Conservation (phyloP, 2,888 invertebrate genomes). For the Lordiphosa andalusiaca region DNA sequence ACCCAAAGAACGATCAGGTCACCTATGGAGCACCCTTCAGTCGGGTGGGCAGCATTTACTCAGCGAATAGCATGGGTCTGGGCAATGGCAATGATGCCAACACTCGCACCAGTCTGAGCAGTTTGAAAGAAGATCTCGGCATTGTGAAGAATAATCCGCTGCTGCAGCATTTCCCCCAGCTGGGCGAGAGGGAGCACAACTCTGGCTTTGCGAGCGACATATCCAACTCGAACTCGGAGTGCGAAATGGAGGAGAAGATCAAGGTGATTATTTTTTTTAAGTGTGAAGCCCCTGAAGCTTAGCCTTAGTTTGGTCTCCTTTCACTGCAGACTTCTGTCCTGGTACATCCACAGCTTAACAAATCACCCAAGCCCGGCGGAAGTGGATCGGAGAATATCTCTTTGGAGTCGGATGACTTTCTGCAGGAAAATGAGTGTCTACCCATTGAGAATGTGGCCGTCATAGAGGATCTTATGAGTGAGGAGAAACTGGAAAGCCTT, state of each 20-base stretch:
- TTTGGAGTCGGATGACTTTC: constrained; percentile 69
- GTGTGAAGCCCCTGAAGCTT: too few relatives aligned
- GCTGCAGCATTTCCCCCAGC: constrained; percentile 83
- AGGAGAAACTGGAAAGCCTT: constrained; percentile 85
- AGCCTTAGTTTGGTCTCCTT: constrained; percentile 11
- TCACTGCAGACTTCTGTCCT: constrained; percentile 85
- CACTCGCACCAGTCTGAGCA: constrained; percentile 69
- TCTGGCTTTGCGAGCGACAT: constrained; percentile 82
- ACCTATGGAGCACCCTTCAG: constrained; percentile 79
- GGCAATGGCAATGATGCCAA: constrained; percentile 66
- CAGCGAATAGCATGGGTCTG: constrained; percentile 71
- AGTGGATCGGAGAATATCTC: constrained; percentile 45
- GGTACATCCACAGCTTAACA: constrained; percentile 83
- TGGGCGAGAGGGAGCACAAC: constrained; percentile 81
- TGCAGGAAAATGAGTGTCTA: constrained; percentile 84
- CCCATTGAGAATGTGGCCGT: constrained; percentile 93
- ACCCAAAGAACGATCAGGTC: constrained; percentile 80
- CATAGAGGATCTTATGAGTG: constrained; percentile 86
- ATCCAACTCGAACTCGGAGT: constrained; percentile 85
- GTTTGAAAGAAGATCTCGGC: constrained; percentile 84
- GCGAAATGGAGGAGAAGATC: constrained; percentile 81
- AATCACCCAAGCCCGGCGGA: constrained; percentile 58
- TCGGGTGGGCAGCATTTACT: constrained; percentile 78
- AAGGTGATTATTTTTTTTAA: constrained; percentile 41
- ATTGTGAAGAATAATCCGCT: constrained; percentile 90